Evolutionary conservation across 2,797 vertebrate genomes (phyloP), one percentile per base, ranked within the genome.

Genomic region (Lutjanus argentimaculatus): DNA sequence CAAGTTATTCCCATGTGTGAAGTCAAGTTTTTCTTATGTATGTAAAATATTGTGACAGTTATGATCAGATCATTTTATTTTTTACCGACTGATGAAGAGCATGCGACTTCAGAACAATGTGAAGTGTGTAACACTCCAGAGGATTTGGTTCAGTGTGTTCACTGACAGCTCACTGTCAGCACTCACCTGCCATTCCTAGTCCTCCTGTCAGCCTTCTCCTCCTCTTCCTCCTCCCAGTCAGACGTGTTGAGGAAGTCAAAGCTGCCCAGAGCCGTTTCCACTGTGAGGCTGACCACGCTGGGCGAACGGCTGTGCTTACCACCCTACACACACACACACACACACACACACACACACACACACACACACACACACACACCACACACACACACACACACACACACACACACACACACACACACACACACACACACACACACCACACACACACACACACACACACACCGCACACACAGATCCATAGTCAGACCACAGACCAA

Each of bases 181-280:
- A 77, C 95, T 85, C 67, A 95, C 95, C 95, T 95, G 85, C 85
- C 67, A 21, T 78, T 86, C 62, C 72, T 78, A 14, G 43, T 91
- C 71, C 19, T 86, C 72, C 43, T 93, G 45, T 78, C 83, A 0
- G 63, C 69, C 21, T 79, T 85, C 48, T 85, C 92, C 36, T 94
- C 90, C 2, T 93, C 84, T 88, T 97, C 91, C 40, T 99, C 97
- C 14, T 98, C 97, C 72, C 95, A 92, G 81, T 98, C 97, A 0
- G 97, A 97, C 7, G 93, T 94, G 85, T 98, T 96, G 82, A 99
- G 97, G 91, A 99, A 99, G 90, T 98, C 98, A 78, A 99, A 99
- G 92, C 98, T 99, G 90, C 97, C 97, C 72, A 99, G 94, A 0
- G 97, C 98, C 0, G 97, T 97, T 84, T 99, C 97, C 82, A 99